A percentile compares a stretch with the other conserved stretches of the same genome.
phyloP scores from a whole-genome alignment of 35 echinoderm and acorn worm species.

The Chiridota heheva region DNA sequence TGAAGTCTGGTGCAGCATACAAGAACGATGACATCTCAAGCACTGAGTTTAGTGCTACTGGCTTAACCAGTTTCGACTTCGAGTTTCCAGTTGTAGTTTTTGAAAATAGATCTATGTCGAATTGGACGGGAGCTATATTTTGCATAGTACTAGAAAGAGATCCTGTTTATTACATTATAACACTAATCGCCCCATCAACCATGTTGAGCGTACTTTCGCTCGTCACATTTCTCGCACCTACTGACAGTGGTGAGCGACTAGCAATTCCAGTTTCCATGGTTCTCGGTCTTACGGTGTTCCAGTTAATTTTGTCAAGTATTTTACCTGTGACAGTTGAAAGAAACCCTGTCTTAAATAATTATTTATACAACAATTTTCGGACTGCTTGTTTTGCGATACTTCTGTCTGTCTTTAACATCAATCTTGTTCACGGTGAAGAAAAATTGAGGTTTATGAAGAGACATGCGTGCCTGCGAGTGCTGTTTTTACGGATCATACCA shows the following conservation, averaged over 20 bases:
- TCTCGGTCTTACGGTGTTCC: constrained; percentile 36
- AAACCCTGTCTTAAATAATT: background rate
- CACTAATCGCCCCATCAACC: constrained; percentile 10
- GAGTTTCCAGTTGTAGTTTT: background rate
- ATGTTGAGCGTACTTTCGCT: background rate
- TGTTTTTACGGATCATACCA: too few relatives aligned
- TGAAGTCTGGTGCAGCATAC: too few relatives aligned
- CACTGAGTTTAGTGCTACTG: background rate
- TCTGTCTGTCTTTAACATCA: constrained; percentile 4
- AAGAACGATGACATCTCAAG: background rate
- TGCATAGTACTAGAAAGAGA: background rate
- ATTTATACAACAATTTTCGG: background rate
- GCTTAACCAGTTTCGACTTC: background rate
- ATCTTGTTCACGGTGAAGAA: background rate
- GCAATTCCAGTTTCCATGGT: constrained; percentile 21
- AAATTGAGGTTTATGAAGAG: background rate
- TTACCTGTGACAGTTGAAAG: constrained; percentile 1
- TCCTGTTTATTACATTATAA: constrained; percentile 10
- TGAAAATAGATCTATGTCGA: background rate
- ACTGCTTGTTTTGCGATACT: background rate
- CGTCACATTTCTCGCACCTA: constrained; percentile 7
- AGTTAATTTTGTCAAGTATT: constrained; percentile 21
- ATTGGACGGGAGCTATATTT: background rate
- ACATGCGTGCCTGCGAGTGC: too few relatives aligned
- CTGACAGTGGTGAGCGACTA: constrained; percentile 37